Conservation (phyloP, 2,888 invertebrate species). For the Pterostichus niger region DNA sequence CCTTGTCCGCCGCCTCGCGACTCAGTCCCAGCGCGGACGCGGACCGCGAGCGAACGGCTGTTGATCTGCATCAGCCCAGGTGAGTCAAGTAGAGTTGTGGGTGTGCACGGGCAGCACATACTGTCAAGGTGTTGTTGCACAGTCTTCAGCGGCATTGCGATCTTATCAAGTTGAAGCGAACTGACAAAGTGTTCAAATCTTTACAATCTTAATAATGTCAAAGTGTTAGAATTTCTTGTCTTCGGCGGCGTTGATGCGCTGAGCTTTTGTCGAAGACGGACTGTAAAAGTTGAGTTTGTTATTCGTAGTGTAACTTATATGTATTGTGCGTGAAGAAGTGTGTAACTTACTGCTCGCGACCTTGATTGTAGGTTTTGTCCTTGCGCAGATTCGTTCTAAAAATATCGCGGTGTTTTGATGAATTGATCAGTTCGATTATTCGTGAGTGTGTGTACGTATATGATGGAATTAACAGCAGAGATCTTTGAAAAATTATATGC, state of each 20-base stretch:
- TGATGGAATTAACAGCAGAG: too few relatives aligned
- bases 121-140: too few relatives aligned
- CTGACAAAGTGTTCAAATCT: too few relatives aligned
- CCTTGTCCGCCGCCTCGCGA: slow-evolving; percentile 70
- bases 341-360: slow-evolving; percentile 69
- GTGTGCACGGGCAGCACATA: too few relatives aligned
- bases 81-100: slow-evolving; percentile 64
- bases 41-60: slow-evolving; percentile 70
- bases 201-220: too few relatives aligned
- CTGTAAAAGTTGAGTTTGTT: too few relatives aligned
- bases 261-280: too few relatives aligned
- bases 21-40: slow-evolving; percentile 78
- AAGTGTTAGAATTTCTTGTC: too few relatives aligned
- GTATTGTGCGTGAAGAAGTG: neutral
- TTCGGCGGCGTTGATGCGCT: too few relatives aligned
- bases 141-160: too few relatives aligned
- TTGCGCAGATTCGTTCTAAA: neutral
- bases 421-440: neutral
- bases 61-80: slow-evolving; percentile 68
- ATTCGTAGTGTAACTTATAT: too few relatives aligned
- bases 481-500: neutral
- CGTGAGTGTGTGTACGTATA: neutral
- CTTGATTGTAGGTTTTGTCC: slow-evolving; percentile 70
- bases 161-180: too few relatives aligned
- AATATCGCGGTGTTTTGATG: neutral